Evolutionary conservation across 2,888 invertebrate genomes (phyloP), one percentile per base, ranked within the genome.

Genomic region (Diaprepes abbreviatus): DNA sequence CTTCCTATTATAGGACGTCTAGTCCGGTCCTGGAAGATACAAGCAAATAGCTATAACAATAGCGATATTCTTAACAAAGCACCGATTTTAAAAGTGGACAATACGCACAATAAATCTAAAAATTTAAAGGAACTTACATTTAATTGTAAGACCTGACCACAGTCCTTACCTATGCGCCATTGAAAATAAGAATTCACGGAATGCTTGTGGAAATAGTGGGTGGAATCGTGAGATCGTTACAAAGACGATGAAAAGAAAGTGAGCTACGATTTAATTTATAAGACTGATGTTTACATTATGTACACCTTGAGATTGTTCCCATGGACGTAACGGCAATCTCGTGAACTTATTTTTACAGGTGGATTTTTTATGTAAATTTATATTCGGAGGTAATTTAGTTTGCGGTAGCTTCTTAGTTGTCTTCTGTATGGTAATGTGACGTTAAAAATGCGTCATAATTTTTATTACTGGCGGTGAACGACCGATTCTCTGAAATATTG

Each of bases 201-300:
- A 57, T 40, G 57, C 40, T 38, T 24, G 1, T 9, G 45, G 24
- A 12, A 12, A 24, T 62, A 62, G 62, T 62, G 62, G 62, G 62
- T 62, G 62, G 62, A 52, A 62, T 50, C 62, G 52, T 62, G 62
- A 50, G 62, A 62, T 24, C 50, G 38, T 59, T 59, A 59, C 59
- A 62, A 50, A 62, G 50, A 17, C 50, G 50, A 10, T 28, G 62
- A 36, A 36, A 62, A 62, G 62, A 62, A 62, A 62, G 62, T 62
- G 38, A 35, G 38, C 62, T 45, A 62, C 48, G 17, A 19, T 14
- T 17, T 17, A 62, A 50, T 50, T 62, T 50, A 62, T 62, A 38
- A 21, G 3, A 62, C 38, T 21, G 35, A n/a, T 35, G 28, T 62
- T 62, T 62, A 38, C 62, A 62, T 57, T 57, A 28, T 62, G 52